phyloP scores from a whole-genome alignment of 2,888 invertebrate genomes.

The Cyrtodaria siliqua region DNA sequence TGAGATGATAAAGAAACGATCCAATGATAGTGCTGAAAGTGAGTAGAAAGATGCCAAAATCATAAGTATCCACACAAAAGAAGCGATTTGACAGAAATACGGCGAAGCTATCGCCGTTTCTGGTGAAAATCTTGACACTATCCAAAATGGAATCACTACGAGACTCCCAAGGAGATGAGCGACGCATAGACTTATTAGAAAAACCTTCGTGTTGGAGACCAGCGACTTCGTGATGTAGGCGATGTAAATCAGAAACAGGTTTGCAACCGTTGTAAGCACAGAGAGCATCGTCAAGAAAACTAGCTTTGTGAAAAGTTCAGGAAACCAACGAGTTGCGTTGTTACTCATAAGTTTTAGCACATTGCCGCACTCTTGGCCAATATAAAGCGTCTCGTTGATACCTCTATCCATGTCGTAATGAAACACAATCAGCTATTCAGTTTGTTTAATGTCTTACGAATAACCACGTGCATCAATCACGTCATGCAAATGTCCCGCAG shows the following conservation, averaged over 20 bases:
- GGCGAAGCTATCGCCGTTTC: slow-evolving; percentile 27
- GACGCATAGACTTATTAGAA: slow-evolving; percentile 46
- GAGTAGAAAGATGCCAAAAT: slow-evolving; percentile 76
- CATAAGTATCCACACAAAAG: slow-evolving; percentile 59
- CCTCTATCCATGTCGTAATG: too few species aligned
- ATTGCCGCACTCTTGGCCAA: too few species aligned
- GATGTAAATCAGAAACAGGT: slow-evolving; percentile 55
- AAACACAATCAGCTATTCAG: too few species aligned
- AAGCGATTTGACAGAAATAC: slow-evolving; percentile 37
- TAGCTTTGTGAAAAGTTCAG: slow-evolving; percentile 52
- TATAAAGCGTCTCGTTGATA: too few species aligned
- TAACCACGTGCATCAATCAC: too few species aligned
- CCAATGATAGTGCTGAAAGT: slow-evolving; percentile 74
- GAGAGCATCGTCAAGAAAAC: slow-evolving; percentile 38
- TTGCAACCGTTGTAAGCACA: slow-evolving; percentile 49
- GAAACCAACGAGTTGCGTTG: slow-evolving; percentile 32
- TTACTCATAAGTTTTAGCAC: too few species aligned
- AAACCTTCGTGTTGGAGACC: slow-evolving; percentile 62
- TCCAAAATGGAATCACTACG: slow-evolving; percentile 60
- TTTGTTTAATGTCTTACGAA: too few species aligned
- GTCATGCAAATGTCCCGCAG: too few species aligned
- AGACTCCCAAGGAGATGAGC: slow-evolving; percentile 58
- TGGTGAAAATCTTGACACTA: slow-evolving; percentile 37
- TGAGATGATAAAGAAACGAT: slow-evolving; percentile 75
- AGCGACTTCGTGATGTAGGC: slow-evolving; percentile 49